These are phyloP conservation scores for Malurus melanocephalus DNA, from an alignment of 2,113 vertebrate species.

Conservation along the genomic window DNA sequence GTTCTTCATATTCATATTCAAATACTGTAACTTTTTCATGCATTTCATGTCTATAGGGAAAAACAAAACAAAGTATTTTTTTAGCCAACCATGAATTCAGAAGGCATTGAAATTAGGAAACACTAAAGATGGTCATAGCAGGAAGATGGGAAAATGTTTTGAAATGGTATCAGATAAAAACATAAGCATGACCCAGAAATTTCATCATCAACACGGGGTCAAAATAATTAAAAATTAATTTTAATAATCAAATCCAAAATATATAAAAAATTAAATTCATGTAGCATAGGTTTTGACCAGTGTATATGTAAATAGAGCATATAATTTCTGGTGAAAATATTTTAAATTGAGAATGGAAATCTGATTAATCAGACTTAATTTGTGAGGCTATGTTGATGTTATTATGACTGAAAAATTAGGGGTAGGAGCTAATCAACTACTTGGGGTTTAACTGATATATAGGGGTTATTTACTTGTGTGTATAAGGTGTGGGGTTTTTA, in stretches of 20 bases:
- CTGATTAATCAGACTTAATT: not conserved
- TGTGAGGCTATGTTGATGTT: not conserved
- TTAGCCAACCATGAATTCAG: not conserved
- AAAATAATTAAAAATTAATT: not conserved
- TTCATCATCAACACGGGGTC: not conserved
- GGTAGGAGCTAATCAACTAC: not conserved
- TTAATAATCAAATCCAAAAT: not conserved
- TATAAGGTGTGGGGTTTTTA: accelerated
- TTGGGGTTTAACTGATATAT: not conserved
- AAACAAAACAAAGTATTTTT: not conserved
- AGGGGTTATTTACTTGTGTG: accelerated
- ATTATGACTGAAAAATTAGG: not conserved
- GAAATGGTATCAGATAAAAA: not conserved
- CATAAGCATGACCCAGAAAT: not conserved
- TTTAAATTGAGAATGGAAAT: not conserved
- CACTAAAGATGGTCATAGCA: not conserved
- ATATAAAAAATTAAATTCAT: not conserved
- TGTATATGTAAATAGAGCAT: not conserved
- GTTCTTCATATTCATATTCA: not conserved
- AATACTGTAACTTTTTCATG: not conserved
- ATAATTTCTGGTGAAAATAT: not conserved
- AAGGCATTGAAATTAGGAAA: not conserved
- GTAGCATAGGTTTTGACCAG: not conserved
- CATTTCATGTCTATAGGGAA: not conserved
- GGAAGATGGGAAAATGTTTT: not conserved